Conservation (phyloP, 2,888 invertebrate genomes). For the Zele albiditarsus region DNA sequence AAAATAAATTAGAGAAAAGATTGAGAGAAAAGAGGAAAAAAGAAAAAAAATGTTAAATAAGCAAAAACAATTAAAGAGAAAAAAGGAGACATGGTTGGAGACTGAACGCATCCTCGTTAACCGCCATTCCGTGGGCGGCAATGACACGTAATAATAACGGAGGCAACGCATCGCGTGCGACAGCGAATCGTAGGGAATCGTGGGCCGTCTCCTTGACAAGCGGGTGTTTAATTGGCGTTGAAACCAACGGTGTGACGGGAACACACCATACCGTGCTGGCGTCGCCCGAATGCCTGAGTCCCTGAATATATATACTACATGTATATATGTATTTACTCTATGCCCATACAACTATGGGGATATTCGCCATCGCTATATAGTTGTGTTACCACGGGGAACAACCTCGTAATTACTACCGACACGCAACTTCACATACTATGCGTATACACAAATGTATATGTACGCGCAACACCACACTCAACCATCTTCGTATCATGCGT, state of each 20-base stretch:
- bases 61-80: slow-evolving; percentile 27
- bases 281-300: slow-evolving; percentile 69
- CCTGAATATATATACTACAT: slow-evolving; percentile 61
- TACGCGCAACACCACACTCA: slow-evolving; percentile 23
- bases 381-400: slow-evolving; percentile 60
- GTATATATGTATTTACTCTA: slow-evolving; percentile 42
- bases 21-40: not conserved
- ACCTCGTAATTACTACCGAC: slow-evolving; percentile 69
- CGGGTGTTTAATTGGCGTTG: slow-evolving; percentile 74
- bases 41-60: not conserved
- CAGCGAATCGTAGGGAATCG: slow-evolving; percentile 67
- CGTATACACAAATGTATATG: slow-evolving; percentile 14
- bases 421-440: slow-evolving; percentile 64
- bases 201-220: slow-evolving; percentile 71
- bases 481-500: slow-evolving; percentile 15
- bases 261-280: slow-evolving; percentile 66
- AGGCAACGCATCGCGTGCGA: slow-evolving; percentile 69
- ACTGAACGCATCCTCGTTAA: slow-evolving; percentile 41
- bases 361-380: slow-evolving; percentile 67
- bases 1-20: not conserved
- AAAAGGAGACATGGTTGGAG: slow-evolving; percentile 31
- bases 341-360: slow-evolving; percentile 41
- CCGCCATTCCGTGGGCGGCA: slow-evolving; percentile 61
- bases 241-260: slow-evolving; percentile 73
- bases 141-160: slow-evolving; percentile 66